phyloP scores from a whole-genome alignment of 2,888 invertebrate species.

The Laothoe populi region DNA sequence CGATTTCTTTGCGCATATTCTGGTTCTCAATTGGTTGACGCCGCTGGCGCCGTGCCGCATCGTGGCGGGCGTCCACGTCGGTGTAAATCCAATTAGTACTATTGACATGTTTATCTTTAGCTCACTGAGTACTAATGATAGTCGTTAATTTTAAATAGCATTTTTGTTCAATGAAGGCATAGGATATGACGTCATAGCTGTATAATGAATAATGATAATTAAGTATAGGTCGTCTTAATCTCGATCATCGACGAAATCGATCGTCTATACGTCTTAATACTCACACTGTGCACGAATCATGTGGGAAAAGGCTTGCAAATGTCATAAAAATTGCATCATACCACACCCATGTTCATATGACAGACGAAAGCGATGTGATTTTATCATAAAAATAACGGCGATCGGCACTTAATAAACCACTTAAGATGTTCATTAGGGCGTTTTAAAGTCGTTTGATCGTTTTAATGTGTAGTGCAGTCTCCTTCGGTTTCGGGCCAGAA shows the following conservation, averaged over 20 bases:
- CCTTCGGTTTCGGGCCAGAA: slow-evolving; percentile 46
- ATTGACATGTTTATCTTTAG: slow-evolving; percentile 48
- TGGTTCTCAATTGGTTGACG: slow-evolving; percentile 25
- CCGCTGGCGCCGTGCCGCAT: slow-evolving; percentile 25
- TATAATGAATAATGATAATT: too few species aligned
- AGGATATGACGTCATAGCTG: not conserved
- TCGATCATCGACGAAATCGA: too few species aligned
- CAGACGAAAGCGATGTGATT: slow-evolving; percentile 57
- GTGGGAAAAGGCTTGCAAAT: slow-evolving; percentile 7
- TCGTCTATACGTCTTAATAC: too few species aligned
- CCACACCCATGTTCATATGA: slow-evolving; percentile 58
- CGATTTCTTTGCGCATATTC: slow-evolving; percentile 13
- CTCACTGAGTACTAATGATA: slow-evolving; percentile 43
- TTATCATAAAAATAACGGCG: slow-evolving; percentile 80
- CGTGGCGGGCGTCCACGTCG: slow-evolving; percentile 19
- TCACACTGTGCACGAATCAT: not conserved
- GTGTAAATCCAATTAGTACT: slow-evolving; percentile 49
- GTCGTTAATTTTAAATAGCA: slow-evolving; percentile 47
- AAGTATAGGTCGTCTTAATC: too few species aligned
- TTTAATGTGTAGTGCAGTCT: slow-evolving; percentile 69
- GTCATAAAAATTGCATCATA: slow-evolving; percentile 42
- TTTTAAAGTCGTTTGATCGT: slow-evolving; percentile 72
- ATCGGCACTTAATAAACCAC: slow-evolving; percentile 81
- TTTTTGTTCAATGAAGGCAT: slow-evolving; percentile 26
- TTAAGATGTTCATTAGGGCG: slow-evolving; percentile 79